phyloP scores from a whole-genome alignment of 1,140 invertebrate species.

The Drosophila sproati region DNA sequence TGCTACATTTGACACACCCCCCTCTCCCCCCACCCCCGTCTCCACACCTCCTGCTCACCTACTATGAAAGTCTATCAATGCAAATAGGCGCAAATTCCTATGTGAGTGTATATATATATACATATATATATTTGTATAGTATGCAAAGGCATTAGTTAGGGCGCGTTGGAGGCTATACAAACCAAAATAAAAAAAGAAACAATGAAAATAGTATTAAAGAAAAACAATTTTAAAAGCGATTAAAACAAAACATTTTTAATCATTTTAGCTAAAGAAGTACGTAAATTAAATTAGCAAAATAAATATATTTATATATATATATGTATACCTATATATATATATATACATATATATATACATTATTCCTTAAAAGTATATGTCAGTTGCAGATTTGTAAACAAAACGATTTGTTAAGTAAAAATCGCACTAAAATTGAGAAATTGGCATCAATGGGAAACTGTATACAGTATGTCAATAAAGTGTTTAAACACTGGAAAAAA shows the following conservation, averaged over 20 bases:
- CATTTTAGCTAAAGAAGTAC: no score
- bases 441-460: no score
- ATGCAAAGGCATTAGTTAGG: conserved; percentile 22
- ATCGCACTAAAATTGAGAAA: no score
- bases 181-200: conserved; percentile 35
- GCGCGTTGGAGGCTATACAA: conserved; percentile 32
- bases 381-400: no score
- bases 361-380: no score
- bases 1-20: conserved; percentile 72
- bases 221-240: neutral
- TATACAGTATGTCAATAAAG: no score
- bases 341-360: no score
- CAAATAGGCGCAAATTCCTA: conserved; percentile 69
- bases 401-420: no score
- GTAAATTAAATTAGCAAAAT: no score
- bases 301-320: no score
- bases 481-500: no score
- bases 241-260: neutral
- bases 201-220: neutral
- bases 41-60: neutral
- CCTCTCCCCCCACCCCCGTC: neutral
- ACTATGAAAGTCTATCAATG: conserved; percentile 19
- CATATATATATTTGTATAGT: conserved; percentile 15
- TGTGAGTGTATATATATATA: conserved; percentile 34
- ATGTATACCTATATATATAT: no score